Percentiles rank a stretch among this genome's conserved stretches.
Evolutionary conservation across 2,888 invertebrate species (phyloP).

Genomic region (Ctenicera cuprea): DNA sequence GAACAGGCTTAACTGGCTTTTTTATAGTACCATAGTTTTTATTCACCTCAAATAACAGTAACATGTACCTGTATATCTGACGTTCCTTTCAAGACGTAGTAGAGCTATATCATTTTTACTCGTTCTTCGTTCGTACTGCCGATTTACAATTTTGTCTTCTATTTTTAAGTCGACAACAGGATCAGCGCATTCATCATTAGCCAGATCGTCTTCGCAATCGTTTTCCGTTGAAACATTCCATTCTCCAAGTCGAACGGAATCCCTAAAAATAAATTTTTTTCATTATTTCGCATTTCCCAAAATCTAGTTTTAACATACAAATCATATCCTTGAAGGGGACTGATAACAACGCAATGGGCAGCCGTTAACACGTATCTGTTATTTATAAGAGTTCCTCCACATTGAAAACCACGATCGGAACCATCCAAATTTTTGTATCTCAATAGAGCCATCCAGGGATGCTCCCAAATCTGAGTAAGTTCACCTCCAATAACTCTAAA

Average conservation of each 20-base stretch:
- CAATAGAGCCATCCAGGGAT: constrained; percentile 71
- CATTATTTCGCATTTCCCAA: too few species aligned
- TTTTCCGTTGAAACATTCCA: constrained; percentile 69
- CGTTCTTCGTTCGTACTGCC: constrained; percentile 60
- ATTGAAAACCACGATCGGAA: constrained; percentile 53
- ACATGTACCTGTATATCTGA: constrained; percentile 69
- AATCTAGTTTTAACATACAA: constrained; percentile 13
- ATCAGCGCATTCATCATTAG: constrained; percentile 67
- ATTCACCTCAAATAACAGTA: too few species aligned
- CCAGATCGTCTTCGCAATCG: constrained; percentile 69
- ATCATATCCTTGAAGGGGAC: constrained; percentile 48
- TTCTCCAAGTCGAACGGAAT: constrained; percentile 71
- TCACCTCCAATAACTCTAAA: constrained; percentile 59
- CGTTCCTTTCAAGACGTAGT: constrained; percentile 72
- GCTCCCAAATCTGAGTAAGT: constrained; percentile 68
- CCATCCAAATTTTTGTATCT: constrained; percentile 64
- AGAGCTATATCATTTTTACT: constrained; percentile 71
- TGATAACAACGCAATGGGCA: constrained; percentile 66
- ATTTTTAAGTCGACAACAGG: constrained; percentile 67
- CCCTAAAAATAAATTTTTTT: constrained; percentile 60
- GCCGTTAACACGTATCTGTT: constrained; percentile 72
- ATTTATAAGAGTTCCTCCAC: constrained; percentile 72
- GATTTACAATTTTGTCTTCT: constrained; percentile 68
- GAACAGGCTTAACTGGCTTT: too few species aligned
- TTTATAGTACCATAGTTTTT: too few species aligned